Base-by-base conservation (phyloP, 2,888 invertebrate species). In the Mesorhabditis spiculigera region DNA sequence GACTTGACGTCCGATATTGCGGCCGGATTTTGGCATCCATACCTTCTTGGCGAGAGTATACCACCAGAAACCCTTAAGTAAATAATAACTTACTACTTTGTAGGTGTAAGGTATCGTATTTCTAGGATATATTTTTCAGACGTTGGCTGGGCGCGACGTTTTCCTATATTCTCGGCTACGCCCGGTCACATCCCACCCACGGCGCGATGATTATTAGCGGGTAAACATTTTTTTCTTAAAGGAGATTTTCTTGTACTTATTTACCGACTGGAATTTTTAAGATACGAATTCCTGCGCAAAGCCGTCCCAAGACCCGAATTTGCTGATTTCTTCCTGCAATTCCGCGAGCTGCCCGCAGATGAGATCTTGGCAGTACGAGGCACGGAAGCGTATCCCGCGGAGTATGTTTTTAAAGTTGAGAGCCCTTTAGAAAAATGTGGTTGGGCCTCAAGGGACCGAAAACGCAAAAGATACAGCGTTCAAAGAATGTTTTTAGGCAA, bases 1-100 rank as follows among this genome's bases (percentile, higher is more conserved):
- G 66, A 75, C 44, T 82, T 85, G 3, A 86, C 85, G 0, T 80
- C 82, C 4, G 86, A 86, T 69, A 79, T 83, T 6, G 82, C 86
- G 3, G 86, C 85, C 5, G 86, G 86, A 2, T 79, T 83, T 72
- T 86, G 85, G 81, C 74, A 77, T 67, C 86, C 85, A 0, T 84
- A 81, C 75, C 68, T 76, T 42, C 69, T 67, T 68, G 68, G 67
- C 16, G 71, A 70, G 8, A n/a, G n/a, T 50, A 50, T 50, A 50
- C 58, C 58, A 50, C 8, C 8, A 50, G 58, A 50, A 13, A 50
- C 58, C 10, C 58, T 50, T 50, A 50, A 50, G 58, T 50, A n/a
- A 50, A 3, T 50, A 13, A 50, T 13, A 50, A 1, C 8, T 10
- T 50, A n/a, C n/a, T 50, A 13, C n/a, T 50, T 13, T 10, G 28